Percentiles rank a stretch among this genome's conserved stretches.
Evolutionary conservation across 2,888 invertebrate genomes (phyloP).

Genomic region (Odontocolon sp.): DNA sequence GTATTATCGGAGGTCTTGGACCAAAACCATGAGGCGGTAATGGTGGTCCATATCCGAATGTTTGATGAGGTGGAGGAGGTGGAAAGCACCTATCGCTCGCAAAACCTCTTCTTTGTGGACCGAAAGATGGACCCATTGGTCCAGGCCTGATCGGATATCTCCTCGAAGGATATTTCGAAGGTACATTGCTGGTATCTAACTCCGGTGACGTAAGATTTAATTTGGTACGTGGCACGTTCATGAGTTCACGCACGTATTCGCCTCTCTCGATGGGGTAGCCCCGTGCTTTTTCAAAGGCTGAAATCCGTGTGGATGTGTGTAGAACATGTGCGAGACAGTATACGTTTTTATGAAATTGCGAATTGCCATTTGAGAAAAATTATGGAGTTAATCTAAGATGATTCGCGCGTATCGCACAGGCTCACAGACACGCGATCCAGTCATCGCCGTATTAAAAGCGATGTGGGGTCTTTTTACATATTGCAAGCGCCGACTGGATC

Average conservation of each 20-base stretch:
- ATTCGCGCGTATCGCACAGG: constrained; percentile 34
- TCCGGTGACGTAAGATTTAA: constrained; percentile 6
- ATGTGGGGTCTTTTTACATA: constrained; percentile 52
- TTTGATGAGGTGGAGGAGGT: constrained; percentile 56
- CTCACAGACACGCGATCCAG: constrained; percentile 8
- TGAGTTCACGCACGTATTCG: constrained; percentile 81
- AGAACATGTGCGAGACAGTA: no score
- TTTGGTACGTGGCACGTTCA: constrained; percentile 26
- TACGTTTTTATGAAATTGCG: constrained; percentile 13
- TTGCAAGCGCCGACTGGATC: constrained; percentile 37
- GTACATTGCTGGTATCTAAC: constrained; percentile 23
- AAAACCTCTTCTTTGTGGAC: constrained; percentile 64
- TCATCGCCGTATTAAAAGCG: constrained; percentile 49
- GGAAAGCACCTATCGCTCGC: constrained; percentile 65
- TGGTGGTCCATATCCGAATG: constrained; percentile 63
- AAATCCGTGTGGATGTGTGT: constrained; percentile 58
- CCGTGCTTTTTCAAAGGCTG: constrained; percentile 86
- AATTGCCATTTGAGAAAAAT: constrained; percentile 11
- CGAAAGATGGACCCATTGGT: constrained; percentile 64
- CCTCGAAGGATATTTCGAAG: constrained; percentile 16
- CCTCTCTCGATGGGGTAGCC: constrained; percentile 86
- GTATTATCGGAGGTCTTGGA: constrained; percentile 61
- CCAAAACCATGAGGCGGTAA: constrained; percentile 55
- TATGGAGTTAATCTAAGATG: constrained; percentile 24
- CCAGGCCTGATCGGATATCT: constrained; percentile 15